Conservation (phyloP, 2,888 invertebrate species). For the Xylocampa areola region DNA sequence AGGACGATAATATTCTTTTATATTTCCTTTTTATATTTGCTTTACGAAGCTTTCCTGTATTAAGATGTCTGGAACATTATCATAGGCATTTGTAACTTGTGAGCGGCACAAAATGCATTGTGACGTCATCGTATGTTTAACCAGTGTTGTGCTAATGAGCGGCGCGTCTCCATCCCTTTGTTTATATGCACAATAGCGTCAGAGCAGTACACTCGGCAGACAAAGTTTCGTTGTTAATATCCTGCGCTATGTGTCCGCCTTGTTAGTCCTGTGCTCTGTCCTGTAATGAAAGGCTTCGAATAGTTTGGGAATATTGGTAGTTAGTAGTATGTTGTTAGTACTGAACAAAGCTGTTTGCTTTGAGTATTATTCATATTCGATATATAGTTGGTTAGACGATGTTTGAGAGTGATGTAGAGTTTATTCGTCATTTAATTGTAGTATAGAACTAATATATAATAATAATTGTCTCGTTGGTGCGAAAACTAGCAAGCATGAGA, state of each 20-base stretch:
- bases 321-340: conserved; percentile 1
- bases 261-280: conserved; percentile 53
- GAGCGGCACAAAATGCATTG: conserved; percentile 15
- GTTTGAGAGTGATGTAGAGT: not conserved
- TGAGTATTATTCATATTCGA: not conserved
- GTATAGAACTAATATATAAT: not conserved
- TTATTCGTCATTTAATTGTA: not conserved
- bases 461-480: too few relatives aligned
- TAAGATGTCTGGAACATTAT: conserved; percentile 8
- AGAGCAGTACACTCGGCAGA: conserved; percentile 57
- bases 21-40: conserved; percentile 6
- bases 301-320: conserved; percentile 40
- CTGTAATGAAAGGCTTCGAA: conserved; percentile 40
- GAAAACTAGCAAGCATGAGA: too few relatives aligned
- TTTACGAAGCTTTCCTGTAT: conserved; percentile 2
- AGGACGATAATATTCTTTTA: conserved; percentile 2
- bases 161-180: conserved; percentile 68
- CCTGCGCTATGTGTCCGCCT: conserved; percentile 56
- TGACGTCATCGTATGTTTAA: conserved; percentile 34
- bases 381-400: not conserved
- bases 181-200: conserved; percentile 74
- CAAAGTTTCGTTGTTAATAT: conserved; percentile 70
- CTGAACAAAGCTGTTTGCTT: conserved; percentile 21
- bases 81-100: conserved; percentile 6
- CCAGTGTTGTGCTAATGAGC: conserved; percentile 66